Percentiles rank a stretch among this genome's conserved stretches.
Conservation (phyloP, 2,113 vertebrate species). For the Panurus biarmicus region DNA sequence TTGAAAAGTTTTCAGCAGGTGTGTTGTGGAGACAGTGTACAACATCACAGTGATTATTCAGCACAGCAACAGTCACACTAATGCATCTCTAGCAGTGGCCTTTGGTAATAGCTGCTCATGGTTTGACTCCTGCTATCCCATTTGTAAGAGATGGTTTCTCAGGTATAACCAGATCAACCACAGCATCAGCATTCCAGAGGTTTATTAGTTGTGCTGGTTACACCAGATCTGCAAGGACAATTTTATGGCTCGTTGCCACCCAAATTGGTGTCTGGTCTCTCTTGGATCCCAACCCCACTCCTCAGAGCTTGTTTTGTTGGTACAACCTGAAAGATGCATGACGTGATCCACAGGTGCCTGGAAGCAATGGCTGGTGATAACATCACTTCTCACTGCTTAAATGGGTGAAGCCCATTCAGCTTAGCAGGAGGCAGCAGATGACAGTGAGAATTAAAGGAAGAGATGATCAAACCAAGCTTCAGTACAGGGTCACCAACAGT, state of each 20-base stretch:
- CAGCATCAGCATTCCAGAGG: conserved; percentile 22
- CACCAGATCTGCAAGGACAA: conserved; percentile 9
- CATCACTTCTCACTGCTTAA: background rate
- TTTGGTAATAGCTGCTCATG: background rate
- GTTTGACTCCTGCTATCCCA: background rate
- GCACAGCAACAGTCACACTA: background rate
- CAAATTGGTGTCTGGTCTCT: background rate
- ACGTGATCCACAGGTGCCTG: background rate
- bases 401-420: background rate
- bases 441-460: background rate
- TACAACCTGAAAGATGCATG: background rate
- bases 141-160: background rate
- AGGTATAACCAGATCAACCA: background rate
- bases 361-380: background rate
- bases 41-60: background rate
- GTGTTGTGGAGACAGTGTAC: background rate
- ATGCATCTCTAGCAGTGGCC: background rate
- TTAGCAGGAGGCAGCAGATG: background rate
- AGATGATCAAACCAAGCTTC: background rate
- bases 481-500: background rate
- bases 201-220: conserved; percentile 3
- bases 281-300: background rate
- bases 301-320: background rate
- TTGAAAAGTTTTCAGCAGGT: background rate
- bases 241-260: background rate